A percentile compares a stretch with the other conserved stretches of the same genome.
phyloP scores from a whole-genome alignment of 2,113 vertebrate genomes.

The Odontophorus gujanensis region DNA sequence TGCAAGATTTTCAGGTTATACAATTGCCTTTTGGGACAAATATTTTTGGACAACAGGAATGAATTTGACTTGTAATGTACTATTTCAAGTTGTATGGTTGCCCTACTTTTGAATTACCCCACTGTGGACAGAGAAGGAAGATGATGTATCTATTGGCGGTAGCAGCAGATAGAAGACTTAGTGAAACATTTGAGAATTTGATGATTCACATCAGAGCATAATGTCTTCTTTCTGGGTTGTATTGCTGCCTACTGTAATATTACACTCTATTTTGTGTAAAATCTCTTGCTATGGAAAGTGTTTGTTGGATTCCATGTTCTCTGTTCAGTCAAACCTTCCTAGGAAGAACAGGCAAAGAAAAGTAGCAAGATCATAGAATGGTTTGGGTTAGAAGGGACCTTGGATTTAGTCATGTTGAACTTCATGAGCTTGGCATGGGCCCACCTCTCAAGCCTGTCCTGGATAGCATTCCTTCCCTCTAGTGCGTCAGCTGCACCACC shows the following conservation, averaged over 20 bases:
- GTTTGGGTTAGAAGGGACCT: too few relatives aligned
- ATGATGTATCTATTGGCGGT: background rate
- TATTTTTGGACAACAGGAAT: background rate
- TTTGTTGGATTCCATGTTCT: background rate
- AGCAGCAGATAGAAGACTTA: background rate
- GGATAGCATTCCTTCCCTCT: too few relatives aligned
- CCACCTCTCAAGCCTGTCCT: too few relatives aligned
- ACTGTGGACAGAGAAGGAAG: background rate
- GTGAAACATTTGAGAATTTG: background rate
- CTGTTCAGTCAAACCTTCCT: background rate
- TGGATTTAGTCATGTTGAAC: too few relatives aligned
- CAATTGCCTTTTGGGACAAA: conserved; percentile 4
- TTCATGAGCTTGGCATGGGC: too few relatives aligned
- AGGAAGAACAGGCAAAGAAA: background rate
- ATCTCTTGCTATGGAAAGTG: background rate
- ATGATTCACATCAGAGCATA: background rate
- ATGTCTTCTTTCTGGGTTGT: background rate
- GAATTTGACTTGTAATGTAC: background rate
- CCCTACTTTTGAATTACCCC: background rate
- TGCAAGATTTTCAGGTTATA: background rate
- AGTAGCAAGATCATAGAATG: background rate
- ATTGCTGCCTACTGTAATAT: background rate
- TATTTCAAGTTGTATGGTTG: background rate
- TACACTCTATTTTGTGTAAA: background rate
- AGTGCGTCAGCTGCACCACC: too few relatives aligned